These are phyloP conservation scores for Theristicus caerulescens DNA, from an alignment of 2,113 vertebrate species.

Conservation along the genomic window DNA sequence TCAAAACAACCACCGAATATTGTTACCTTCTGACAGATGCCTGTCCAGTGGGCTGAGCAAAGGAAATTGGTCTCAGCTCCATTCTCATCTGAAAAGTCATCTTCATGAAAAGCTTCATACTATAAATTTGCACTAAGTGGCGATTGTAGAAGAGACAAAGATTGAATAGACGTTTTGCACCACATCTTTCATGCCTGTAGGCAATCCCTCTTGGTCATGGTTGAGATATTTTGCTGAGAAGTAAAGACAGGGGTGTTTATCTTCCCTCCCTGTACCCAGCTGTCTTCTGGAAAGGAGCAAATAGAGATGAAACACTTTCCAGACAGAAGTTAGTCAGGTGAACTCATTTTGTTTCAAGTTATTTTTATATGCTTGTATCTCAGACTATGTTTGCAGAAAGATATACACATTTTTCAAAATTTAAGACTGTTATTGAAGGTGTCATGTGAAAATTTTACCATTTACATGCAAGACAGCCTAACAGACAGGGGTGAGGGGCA, in stretches of 20 bases:
- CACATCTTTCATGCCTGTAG: neutral
- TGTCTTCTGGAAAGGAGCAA: conserved; percentile 8
- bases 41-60: neutral
- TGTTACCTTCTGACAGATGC: neutral
- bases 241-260: conserved; percentile 28
- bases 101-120: neutral
- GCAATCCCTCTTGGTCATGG: conserved; percentile 25
- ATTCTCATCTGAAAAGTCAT: neutral
- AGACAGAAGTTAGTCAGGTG: neutral
- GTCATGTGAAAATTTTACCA: neutral
- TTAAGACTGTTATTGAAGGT: neutral
- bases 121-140: neutral
- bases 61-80: neutral
- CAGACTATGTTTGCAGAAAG: neutral
- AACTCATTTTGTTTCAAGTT: conserved; percentile 3
- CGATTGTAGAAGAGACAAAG: conserved; percentile 5
- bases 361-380: neutral
- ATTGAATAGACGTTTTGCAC: neutral
- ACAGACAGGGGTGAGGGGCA: neutral
- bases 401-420: conserved; percentile 8
- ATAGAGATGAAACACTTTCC: conserved; percentile 34
- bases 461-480: neutral
- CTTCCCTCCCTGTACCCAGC: conserved; percentile 1
- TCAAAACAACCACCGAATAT: neutral
- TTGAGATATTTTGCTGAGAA: conserved; percentile 1